Evolutionary conservation across 2,797 vertebrate genomes (phyloP), one percentile per base, ranked within the genome.

Genomic region (Varecia variegata): DNA sequence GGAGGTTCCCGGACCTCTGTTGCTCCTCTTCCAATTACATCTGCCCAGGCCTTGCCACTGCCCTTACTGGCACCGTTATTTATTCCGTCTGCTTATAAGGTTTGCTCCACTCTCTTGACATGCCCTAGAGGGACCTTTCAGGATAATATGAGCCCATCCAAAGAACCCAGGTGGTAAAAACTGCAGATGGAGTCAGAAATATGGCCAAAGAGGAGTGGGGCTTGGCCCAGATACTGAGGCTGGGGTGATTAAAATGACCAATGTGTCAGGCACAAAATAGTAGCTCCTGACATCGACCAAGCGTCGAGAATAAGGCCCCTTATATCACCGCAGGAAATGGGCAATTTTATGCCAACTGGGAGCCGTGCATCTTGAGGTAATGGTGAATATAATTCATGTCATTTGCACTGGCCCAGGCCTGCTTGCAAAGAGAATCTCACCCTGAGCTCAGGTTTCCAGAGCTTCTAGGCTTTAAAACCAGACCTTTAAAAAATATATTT

Each of bases 301-400:
- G 77, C 11, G 3, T 94, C 1, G 7, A 2, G 71, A 92, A 87
- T 65, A 5, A 13, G 10, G 79, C 0, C 35, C 65, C 95, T 77
- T 32, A 92, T 92, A 97, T 97, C 97, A 95, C 80, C 0, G 1
- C 86, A 89, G 95, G 96, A 97, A 97, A 96, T 62, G 97, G 97
- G 96, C 90, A 65, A 93, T 96, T 97, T 96, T 93, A 95, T 71
- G 97, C 97, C 96, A 80, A 45, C 71, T 25, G 62, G 17, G 96
- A 95, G 95, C 86, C 11, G 56, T 76, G 95, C 73, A 88, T 97
- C 97, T 92, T 23, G 95, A 95, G 90, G 95, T 94, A 96, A 95
- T 86, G 97, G 95, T 4, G n/a, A 83, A 74, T 27, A 60, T 98
- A 96, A 97, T 68, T 98, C 97, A 96, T 80, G 80, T 84, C 95